Conservation (phyloP, 2,797 vertebrate genomes). For the Luscinia luscinia region DNA sequence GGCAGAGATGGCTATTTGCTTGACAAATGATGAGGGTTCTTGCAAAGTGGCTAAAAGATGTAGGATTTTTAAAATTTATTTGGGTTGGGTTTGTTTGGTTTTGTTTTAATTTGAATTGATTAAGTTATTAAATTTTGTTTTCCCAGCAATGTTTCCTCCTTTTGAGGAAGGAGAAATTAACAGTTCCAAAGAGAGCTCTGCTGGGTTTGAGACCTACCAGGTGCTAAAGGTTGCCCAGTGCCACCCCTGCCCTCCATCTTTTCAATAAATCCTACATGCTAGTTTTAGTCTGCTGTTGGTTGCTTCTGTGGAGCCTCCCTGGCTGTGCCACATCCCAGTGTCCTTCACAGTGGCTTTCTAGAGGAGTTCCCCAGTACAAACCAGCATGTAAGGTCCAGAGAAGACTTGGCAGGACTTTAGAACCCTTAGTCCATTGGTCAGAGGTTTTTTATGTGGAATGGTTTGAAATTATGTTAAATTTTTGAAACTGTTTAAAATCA, state of each 20-base stretch:
- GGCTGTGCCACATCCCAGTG: not conserved
- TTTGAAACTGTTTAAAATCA: not conserved
- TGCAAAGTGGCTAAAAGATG: not conserved
- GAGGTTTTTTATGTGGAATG: not conserved
- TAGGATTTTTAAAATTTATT: fast-evolving
- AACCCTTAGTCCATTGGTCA: not conserved
- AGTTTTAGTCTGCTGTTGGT: not conserved
- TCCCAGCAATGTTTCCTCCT: not conserved
- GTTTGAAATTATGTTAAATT: not conserved
- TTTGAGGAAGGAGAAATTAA: not conserved
- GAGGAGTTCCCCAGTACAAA: not conserved
- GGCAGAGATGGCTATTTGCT: not conserved
- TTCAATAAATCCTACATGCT: not conserved
- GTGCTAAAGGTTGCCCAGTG: not conserved
- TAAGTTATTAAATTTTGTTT: not conserved
- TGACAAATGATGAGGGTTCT: not conserved
- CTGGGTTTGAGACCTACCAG: not conserved
- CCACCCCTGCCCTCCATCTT: not conserved
- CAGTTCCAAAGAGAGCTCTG: not conserved
- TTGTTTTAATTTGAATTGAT: not conserved
- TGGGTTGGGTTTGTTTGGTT: not conserved
- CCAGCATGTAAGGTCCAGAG: not conserved
- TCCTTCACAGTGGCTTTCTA: not conserved
- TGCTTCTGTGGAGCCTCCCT: not conserved
- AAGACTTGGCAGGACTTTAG: not conserved